These are phyloP conservation scores for Cherax destructor DNA, from an alignment of 1,140 invertebrate genomes.

Conservation along the genomic window DNA sequence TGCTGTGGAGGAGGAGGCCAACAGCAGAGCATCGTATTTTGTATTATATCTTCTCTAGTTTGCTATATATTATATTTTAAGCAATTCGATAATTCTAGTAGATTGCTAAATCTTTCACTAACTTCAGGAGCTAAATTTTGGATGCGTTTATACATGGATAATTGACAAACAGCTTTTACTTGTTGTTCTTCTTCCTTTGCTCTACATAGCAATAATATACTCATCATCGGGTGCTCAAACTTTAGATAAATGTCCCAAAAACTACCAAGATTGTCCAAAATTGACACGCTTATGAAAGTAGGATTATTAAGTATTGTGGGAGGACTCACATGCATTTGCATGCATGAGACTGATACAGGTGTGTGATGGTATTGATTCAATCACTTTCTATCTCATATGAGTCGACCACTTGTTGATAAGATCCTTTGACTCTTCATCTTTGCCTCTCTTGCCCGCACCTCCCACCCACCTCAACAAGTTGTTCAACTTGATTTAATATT, in stretches of 20 bases:
- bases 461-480: not conserved
- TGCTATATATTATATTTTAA: not conserved
- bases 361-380: conserved; percentile 1
- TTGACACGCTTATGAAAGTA: not conserved
- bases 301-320: not conserved
- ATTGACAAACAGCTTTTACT: conserved; percentile 63
- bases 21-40: conserved; percentile 7
- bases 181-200: conserved; percentile 29
- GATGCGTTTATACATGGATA: conserved; percentile 34
- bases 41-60: not conserved
- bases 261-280: not conserved
- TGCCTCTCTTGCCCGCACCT: not conserved
- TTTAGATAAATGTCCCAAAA: not conserved
- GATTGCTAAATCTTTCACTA: conserved; percentile 8
- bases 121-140: conserved; percentile 18
- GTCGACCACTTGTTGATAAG: conserved; percentile 16
- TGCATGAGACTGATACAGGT: not conserved
- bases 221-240: not conserved
- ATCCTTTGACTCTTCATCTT: not conserved
- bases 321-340: not conserved
- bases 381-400: not conserved
- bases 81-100: not conserved
- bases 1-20: not conserved
- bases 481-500: not conserved
- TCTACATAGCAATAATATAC: not conserved